Evolutionary conservation across 2,888 invertebrate genomes (phyloP), one percentile per base, ranked within the genome.

Genomic region (Aquatica leii): DNA sequence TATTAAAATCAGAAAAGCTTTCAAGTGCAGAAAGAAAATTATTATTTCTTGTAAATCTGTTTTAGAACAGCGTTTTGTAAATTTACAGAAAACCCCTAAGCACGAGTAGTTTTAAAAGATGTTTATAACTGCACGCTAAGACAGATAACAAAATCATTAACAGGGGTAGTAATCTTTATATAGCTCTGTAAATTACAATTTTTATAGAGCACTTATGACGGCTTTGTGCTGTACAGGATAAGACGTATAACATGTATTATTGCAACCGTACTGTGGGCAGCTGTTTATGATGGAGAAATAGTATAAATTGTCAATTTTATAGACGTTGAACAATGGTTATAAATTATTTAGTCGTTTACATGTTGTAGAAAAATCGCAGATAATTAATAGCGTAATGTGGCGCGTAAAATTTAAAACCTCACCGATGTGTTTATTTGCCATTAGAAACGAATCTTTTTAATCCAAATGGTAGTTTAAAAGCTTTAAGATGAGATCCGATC

Each of bases 101-200:
- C 24, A 24, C 24, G 24, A 24, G 6, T 4, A 24, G 4, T 24
- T 24, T 24, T 24, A 4, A 2, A 24, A 24, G 24, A 24, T 24
- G 24, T 24, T 24, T 24, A 6, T 40, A 40, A 11, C 12, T 37
- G 9, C n/a, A 46, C 15, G 18, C 18, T 18, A n/a, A 55, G 56
- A 51, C 35, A 62, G 58, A 65, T 62, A 67, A 59, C 49, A 58
- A 61, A 65, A 59, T 60, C 60, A 62, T 70, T 70, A 70, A 64
- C 68, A 57, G 50, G 53, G 67, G 62, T 63, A 61, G 62, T 69
- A 69, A 70, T 60, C 62, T 64, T 67, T 66, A 66, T 67, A 60
- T 63, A 48, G 62, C 66, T 65, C 60, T 67, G 64, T 69, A 70
- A 70, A 70, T 70, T 70, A 67, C 66, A 65, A 59, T 61, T 66